Conservation (phyloP, 23 tunicate genomes). For the Ciona savignyi region DNA sequence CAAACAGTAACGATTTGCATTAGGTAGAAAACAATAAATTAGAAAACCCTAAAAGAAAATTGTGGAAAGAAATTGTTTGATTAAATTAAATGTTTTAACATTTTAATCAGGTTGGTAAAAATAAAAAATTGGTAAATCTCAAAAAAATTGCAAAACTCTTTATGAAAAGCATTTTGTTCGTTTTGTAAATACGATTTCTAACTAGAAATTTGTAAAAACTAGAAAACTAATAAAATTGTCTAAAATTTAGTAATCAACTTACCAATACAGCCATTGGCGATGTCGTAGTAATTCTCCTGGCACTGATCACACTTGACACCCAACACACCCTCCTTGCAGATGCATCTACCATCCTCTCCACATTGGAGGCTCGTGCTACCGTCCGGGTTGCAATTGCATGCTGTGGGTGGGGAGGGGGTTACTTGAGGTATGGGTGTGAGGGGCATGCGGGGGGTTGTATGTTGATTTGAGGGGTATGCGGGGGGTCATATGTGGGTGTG, state of each 20-base stretch:
- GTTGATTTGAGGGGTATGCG: too few relatives aligned
- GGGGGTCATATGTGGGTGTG: too few relatives aligned
- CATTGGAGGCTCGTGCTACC: constrained; percentile 84
- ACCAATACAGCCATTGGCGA: constrained; percentile 78
- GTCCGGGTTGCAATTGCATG: constrained; percentile 77
- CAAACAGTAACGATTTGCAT: too few relatives aligned
- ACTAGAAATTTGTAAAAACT: neutral
- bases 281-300: constrained; percentile 86
- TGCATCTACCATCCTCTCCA: constrained; percentile 61
- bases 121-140: too few relatives aligned
- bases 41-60: neutral
- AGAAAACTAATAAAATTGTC: neutral
- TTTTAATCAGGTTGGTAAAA: neutral
- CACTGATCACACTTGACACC: constrained; percentile 93
- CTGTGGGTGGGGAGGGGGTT: constrained; percentile 11
- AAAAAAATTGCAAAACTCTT: neutral
- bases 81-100: neutral
- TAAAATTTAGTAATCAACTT: too few relatives aligned
- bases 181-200: neutral
- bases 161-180: neutral
- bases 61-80: neutral
- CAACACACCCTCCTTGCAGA: constrained; percentile 83
- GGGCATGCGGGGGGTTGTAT: neutral
- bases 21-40: neutral
- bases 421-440: neutral